Evolutionary conservation across 23 tunicate genomes (phyloP).

Genomic region (Halocynthia aurantium): DNA sequence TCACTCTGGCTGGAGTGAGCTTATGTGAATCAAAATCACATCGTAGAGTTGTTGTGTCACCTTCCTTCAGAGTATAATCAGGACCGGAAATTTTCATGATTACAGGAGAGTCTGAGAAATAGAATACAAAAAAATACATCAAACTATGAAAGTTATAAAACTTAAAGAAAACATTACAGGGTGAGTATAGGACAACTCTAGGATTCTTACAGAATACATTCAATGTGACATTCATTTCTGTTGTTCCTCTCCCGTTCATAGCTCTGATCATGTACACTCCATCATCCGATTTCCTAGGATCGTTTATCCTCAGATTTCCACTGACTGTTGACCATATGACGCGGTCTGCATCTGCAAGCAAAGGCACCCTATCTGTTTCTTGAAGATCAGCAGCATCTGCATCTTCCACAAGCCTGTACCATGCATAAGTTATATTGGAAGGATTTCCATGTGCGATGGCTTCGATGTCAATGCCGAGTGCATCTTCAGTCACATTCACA

Average conservation of each 20-base stretch:
- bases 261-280: constrained; percentile 51
- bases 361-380: neutral
- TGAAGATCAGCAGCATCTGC: neutral
- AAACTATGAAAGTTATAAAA: neutral
- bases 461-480: constrained; percentile 6
- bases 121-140: neutral
- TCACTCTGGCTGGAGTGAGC: constrained; percentile 21
- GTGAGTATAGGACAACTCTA: neutral
- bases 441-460: constrained; percentile 44
- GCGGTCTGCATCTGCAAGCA: neutral
- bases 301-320: constrained; percentile 30
- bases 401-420: constrained; percentile 24
- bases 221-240: constrained; percentile 21
- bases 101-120: constrained; percentile 47
- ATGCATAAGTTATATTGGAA: constrained; percentile 33
- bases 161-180: neutral
- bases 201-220: constrained; percentile 64
- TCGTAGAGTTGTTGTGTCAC: constrained; percentile 44
- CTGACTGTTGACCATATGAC: constrained; percentile 17
- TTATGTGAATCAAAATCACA: constrained; percentile 55
- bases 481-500: constrained; percentile 37
- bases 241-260: constrained; percentile 32
- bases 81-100: constrained; percentile 35
- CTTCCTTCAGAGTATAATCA: neutral
- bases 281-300: constrained; percentile 29